Evolutionary conservation across 2,797 vertebrate species (phyloP).

Genomic region (Hypotaenidia philippensis): DNA sequence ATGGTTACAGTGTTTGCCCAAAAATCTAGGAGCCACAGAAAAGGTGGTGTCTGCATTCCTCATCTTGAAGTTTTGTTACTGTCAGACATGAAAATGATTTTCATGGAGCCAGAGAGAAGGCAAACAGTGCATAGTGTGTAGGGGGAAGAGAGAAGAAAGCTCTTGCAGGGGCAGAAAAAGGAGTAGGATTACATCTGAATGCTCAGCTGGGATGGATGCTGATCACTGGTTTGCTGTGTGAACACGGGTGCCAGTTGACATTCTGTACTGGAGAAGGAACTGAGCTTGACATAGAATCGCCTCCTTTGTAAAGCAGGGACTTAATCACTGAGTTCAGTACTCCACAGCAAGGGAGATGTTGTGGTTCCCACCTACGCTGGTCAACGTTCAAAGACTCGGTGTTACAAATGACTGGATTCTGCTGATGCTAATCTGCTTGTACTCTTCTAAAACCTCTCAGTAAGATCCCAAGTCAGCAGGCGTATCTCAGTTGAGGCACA

Average conservation of each 20-base stretch:
- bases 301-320: neutral
- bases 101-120: neutral
- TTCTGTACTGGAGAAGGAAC: neutral
- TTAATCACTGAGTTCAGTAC: neutral
- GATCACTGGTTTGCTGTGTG: neutral
- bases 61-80: neutral
- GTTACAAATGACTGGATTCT: neutral
- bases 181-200: neutral
- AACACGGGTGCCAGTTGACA: neutral
- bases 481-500: neutral
- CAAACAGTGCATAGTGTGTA: neutral
- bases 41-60: neutral
- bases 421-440: neutral
- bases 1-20: neutral
- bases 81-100: neutral
- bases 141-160: neutral
- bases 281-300: neutral
- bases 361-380: neutral
- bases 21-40: neutral
- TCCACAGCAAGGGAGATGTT: rapidly evolving
- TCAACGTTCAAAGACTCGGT: neutral
- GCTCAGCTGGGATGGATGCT: neutral
- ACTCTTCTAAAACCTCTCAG: neutral
- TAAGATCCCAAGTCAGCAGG: neutral
- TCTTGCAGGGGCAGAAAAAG: neutral